Evolutionary conservation across 2,113 vertebrate species (phyloP).

Genomic region (Conger conger): DNA sequence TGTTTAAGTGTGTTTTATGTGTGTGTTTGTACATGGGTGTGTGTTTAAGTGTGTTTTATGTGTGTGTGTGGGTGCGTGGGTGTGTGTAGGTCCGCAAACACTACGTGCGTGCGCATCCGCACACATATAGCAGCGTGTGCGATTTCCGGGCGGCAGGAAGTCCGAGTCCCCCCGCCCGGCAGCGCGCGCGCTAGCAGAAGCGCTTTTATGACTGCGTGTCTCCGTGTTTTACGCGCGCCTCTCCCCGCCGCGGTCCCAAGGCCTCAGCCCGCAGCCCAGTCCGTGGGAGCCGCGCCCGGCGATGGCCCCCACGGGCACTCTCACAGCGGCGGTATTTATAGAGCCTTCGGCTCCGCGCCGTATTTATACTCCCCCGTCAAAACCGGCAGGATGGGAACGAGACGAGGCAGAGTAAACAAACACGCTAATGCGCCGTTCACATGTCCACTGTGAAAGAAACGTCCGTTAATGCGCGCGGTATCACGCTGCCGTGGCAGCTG

Average conservation of each 20-base stretch:
- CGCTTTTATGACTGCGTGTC: not conserved
- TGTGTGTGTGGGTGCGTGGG: too few species aligned
- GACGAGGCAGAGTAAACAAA: conserved; percentile 13
- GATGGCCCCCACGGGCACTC: not conserved
- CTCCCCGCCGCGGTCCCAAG: not conserved
- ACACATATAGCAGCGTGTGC: too few species aligned
- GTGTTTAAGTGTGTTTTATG: too few species aligned
- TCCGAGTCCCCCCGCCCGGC: not conserved
- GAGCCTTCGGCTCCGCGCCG: not conserved
- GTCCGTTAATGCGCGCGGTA: too few species aligned
- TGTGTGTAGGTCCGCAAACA: too few species aligned
- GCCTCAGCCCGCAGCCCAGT: not conserved
- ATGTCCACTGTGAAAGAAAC: too few species aligned
- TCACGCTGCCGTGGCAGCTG: too few species aligned
- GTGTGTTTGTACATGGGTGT: too few species aligned
- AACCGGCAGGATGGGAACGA: not conserved
- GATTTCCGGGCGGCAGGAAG: not conserved
- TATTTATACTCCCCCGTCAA: conserved; percentile 24
- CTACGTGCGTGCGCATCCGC: too few species aligned
- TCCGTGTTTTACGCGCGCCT: not conserved
- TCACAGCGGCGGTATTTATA: not conserved
- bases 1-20: too few species aligned
- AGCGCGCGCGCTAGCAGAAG: conserved; percentile 10
- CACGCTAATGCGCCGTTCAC: too few species aligned
- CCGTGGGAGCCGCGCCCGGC: not conserved